Evolutionary conservation across 2,888 invertebrate genomes (phyloP).

Genomic region (Chorisops tibialis): DNA sequence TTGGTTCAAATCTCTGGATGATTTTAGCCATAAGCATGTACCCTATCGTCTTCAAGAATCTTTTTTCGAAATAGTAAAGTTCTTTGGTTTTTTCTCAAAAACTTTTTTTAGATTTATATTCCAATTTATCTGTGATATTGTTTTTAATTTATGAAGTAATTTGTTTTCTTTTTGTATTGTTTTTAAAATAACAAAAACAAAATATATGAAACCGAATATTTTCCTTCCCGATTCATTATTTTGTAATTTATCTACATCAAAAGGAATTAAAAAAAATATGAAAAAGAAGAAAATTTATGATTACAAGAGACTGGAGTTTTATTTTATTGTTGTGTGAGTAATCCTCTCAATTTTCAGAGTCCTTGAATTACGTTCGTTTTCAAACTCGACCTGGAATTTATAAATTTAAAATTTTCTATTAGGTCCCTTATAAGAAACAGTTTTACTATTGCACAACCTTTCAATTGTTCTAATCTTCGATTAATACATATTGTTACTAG

Average conservation of each 20-base stretch:
- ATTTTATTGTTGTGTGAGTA: too few relatives aligned
- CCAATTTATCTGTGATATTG: conserved; percentile 34
- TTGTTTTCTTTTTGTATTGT: conserved; percentile 11
- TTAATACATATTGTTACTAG: too few relatives aligned
- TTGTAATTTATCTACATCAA: conserved; percentile 3
- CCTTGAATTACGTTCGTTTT: too few relatives aligned
- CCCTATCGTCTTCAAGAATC: neutral
- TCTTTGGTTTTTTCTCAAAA: neutral
- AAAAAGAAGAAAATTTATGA: too few relatives aligned
- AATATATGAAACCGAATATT: neutral
- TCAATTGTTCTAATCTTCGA: too few relatives aligned
- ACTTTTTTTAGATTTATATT: conserved; percentile 29
- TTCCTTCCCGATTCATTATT: conserved; percentile 13
- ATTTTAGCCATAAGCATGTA: conserved; percentile 9
- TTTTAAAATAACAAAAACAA: conserved; percentile 11
- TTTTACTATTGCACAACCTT: too few relatives aligned
- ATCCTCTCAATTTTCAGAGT: too few relatives aligned
- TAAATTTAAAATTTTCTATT: too few relatives aligned
- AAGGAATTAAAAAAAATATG: neutral
- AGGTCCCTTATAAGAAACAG: too few relatives aligned
- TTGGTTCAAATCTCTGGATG: neutral
- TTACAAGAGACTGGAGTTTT: too few relatives aligned
- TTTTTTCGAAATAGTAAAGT: neutral
- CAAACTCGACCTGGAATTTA: too few relatives aligned
- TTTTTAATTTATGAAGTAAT: conserved; percentile 25